Percentiles rank a stretch among this genome's conserved stretches.
These are phyloP conservation scores for Raja brachyura DNA, from an alignment of 2,113 vertebrate species.

Conservation along the genomic window DNA sequence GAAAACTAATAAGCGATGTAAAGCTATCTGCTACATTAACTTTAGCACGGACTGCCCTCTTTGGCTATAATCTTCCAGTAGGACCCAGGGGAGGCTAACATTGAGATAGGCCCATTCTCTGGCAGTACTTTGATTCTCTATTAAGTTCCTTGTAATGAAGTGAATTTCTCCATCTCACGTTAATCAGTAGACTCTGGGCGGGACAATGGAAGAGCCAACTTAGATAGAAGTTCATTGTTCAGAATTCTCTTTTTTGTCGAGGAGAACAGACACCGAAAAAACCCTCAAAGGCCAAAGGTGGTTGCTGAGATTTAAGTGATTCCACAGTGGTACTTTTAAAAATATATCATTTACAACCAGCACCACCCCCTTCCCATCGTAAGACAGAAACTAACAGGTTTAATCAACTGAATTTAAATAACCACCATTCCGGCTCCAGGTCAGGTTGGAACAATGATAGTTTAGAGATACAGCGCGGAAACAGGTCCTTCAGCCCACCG, in stretches of 20 bases:
- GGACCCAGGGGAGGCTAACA: conserved; percentile 93
- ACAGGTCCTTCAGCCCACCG: too few species aligned
- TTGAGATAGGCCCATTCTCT: conserved; percentile 92
- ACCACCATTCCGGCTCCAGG: not conserved
- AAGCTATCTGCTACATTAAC: conserved; percentile 97
- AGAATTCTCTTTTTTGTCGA: conserved; percentile 45
- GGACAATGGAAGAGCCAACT: conserved; percentile 66
- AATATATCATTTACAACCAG: conserved; percentile 6
- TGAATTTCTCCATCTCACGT: conserved; percentile 80
- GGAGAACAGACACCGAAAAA: conserved; percentile 39
- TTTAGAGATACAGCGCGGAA: not conserved
- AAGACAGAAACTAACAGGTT: not conserved
- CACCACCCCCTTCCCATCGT: too few species aligned
- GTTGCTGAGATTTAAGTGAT: conserved; percentile 51
- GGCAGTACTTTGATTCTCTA: conserved; percentile 97
- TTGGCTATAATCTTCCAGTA: conserved; percentile 97
- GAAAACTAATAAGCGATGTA: conserved; percentile 69
- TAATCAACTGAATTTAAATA: conserved; percentile 22
- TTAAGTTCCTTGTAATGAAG: conserved; percentile 97
- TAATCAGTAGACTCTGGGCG: conserved; percentile 61
- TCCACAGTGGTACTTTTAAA: conserved; percentile 40
- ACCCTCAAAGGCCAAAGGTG: conserved; percentile 49
- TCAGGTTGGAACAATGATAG: not conserved
- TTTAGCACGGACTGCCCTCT: conserved; percentile 78
- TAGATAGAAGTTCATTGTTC: conserved; percentile 82